phyloP scores from a whole-genome alignment of 2,797 vertebrate genomes.

The Halcyon badia region DNA sequence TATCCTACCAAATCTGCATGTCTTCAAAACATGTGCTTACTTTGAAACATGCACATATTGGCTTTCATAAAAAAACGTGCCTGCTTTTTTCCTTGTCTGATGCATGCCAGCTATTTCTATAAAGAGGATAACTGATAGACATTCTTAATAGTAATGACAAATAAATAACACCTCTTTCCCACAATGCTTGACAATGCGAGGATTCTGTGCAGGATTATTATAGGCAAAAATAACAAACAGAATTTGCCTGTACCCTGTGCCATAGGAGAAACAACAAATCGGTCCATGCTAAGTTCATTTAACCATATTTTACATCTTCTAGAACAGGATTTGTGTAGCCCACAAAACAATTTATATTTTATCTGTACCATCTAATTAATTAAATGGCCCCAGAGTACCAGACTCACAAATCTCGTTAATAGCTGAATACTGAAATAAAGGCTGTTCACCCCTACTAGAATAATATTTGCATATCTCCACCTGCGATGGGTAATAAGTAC shows the following conservation, averaged over 20 bases:
- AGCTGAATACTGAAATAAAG: conserved; percentile 86
- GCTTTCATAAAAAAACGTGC: conserved; percentile 15
- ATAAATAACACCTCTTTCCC: conserved; percentile 51
- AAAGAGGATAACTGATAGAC: conserved; percentile 30
- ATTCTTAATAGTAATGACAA: conserved; percentile 53
- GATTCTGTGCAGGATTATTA: conserved; percentile 38
- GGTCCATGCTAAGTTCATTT: conserved; percentile 73
- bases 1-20: conserved; percentile 18
- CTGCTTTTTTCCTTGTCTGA: not conserved
- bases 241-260: conserved; percentile 40
- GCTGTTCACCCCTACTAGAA: conserved; percentile 85
- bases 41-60: conserved; percentile 13
- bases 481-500: conserved; percentile 91
- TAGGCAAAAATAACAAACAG: conserved; percentile 48
- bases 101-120: not conserved
- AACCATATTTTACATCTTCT: conserved; percentile 76
- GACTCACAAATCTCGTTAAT: conserved; percentile 89
- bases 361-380: conserved; percentile 88
- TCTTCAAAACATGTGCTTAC: conserved; percentile 22
- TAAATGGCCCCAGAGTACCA: conserved; percentile 87
- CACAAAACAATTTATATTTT: conserved; percentile 86
- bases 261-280: conserved; percentile 65
- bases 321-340: conserved; percentile 79
- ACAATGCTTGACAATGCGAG: conserved; percentile 24
- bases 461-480: conserved; percentile 91